These are phyloP conservation scores for Anoura caudifer DNA, from an alignment of 2,113 vertebrate species.

Conservation along the genomic window DNA sequence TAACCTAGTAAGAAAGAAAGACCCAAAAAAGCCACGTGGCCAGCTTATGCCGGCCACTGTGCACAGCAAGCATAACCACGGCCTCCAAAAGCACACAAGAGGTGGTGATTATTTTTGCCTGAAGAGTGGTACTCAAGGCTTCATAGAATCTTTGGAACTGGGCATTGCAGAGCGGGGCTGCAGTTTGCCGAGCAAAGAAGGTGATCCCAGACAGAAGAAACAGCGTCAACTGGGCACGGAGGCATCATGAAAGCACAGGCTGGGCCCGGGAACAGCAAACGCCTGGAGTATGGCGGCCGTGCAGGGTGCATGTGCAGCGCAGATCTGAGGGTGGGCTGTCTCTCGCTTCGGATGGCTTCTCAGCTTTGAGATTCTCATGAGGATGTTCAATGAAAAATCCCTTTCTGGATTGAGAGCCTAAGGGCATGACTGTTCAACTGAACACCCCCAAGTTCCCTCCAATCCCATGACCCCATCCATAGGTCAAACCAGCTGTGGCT, in stretches of 20 bases:
- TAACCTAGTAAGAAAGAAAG: not conserved
- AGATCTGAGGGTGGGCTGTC: too few species aligned
- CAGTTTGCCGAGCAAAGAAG: not conserved
- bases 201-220: not conserved
- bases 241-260: not conserved
- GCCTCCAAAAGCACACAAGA: not conserved
- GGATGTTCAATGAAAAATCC: not conserved
- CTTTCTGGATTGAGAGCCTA: not conserved
- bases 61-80: not conserved
- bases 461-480: not conserved
- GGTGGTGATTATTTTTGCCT: not conserved
- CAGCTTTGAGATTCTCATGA: not conserved
- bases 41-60: not conserved
- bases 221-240: not conserved
- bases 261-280: not conserved
- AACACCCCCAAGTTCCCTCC: not conserved
- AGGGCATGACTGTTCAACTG: not conserved
- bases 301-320: fast-evolving
- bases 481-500: not conserved
- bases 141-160: not conserved
- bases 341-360: not conserved
- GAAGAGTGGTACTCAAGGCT: not conserved
- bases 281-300: fast-evolving
- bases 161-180: not conserved
- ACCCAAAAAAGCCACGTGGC: not conserved